phyloP scores from a whole-genome alignment of 1,140 invertebrate genomes.

The Drosophila rhopaloa region DNA sequence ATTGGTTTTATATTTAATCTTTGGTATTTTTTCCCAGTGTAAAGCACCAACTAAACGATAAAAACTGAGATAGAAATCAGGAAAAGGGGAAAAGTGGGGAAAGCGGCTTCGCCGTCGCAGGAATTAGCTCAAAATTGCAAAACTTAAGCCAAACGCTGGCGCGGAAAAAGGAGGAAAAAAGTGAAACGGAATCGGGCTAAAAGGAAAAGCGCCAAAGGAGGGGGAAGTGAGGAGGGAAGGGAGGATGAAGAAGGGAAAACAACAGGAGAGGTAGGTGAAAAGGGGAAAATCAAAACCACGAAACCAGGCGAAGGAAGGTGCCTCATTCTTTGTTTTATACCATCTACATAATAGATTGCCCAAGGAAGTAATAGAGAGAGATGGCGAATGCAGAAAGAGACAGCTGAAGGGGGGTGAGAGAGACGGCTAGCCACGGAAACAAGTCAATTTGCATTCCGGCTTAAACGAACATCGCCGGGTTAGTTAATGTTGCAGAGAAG shows the following conservation, averaged over 20 bases:
- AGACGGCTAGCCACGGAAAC: constrained; percentile 58
- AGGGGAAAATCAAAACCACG: constrained; percentile 62
- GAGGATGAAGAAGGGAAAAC: neutral
- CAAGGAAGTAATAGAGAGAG: constrained; percentile 18
- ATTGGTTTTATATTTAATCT: neutral
- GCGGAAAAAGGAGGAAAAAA: constrained; percentile 27
- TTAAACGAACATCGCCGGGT: constrained; percentile 58
- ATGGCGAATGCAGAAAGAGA: neutral
- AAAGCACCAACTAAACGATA: constrained; percentile 27
- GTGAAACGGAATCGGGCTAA: constrained; percentile 1
- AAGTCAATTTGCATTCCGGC: constrained; percentile 82
- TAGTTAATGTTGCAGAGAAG: constrained; percentile 44
- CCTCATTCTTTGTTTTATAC: constrained; percentile 48
- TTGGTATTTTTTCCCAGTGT: neutral
- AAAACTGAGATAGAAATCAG: constrained; percentile 1
- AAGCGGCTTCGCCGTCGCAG: constrained; percentile 33
- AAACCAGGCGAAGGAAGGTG: constrained; percentile 51
- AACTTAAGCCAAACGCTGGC: constrained; percentile 62
- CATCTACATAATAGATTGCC: constrained; percentile 69
- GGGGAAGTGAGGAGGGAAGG: neutral
- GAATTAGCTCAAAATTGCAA: constrained; percentile 79
- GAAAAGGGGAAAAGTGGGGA: constrained; percentile 5
- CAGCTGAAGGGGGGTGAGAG: neutral
- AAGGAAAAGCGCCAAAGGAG: constrained; percentile 1
- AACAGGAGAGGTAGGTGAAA: neutral